Evolutionary conservation across 1,140 invertebrate genomes (phyloP).

Genomic region (Diorhabda sublineata): DNA sequence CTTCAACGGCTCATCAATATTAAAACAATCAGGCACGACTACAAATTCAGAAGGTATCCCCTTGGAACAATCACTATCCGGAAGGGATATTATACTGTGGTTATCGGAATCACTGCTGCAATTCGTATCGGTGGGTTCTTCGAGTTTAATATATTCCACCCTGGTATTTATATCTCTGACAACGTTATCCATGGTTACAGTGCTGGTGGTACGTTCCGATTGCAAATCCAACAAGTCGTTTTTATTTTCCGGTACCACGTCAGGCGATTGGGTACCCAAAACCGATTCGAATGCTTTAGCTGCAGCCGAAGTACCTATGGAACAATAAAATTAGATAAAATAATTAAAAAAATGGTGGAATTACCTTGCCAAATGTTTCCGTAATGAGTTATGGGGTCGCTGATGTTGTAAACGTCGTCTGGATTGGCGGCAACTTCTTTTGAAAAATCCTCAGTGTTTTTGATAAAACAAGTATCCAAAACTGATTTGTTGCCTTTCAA

Average conservation of each 20-base stretch:
- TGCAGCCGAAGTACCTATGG: not conserved
- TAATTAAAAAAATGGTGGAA: not conserved
- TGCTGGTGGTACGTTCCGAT: not conserved
- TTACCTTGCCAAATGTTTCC: conserved; percentile 6
- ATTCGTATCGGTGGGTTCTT: conserved; percentile 15
- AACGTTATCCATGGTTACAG: not conserved
- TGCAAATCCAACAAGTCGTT: not conserved
- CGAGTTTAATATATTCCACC: conserved; percentile 14
- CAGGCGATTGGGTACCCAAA: not conserved
- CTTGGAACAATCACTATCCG: conserved; percentile 20
- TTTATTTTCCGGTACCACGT: not conserved
- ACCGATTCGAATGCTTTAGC: not conserved
- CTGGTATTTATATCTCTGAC: conserved; percentile 9
- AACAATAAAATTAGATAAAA: not conserved
- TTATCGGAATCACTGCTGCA: conserved; percentile 28
- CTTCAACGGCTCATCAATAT: not conserved
- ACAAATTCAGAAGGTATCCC: conserved; percentile 13
- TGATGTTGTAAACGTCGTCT: not conserved
- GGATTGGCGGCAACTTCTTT: not conserved
- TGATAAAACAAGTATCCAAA: conserved; percentile 11
- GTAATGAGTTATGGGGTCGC: conserved; percentile 6
- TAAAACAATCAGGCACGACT: conserved; percentile 16
- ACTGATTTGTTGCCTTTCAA: conserved; percentile 26
- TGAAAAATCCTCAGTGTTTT: too few relatives aligned
- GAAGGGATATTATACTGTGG: conserved; percentile 23